These are phyloP conservation scores for Limnephilus auricula DNA, from an alignment of 2,888 invertebrate genomes.

Conservation along the genomic window DNA sequence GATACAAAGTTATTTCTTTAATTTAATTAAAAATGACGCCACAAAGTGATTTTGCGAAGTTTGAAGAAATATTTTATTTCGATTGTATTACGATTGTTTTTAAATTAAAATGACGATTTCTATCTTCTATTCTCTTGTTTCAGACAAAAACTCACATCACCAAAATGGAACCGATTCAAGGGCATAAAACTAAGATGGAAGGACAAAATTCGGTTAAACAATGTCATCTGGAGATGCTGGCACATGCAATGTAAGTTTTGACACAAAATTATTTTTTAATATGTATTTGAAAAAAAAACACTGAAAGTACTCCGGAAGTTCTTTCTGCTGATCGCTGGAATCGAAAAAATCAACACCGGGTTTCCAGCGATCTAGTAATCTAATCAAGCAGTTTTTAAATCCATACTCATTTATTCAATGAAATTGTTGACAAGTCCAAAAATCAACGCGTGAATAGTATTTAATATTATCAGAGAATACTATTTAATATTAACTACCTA, in stretches of 20 bases:
- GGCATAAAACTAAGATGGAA: constrained; percentile 98
- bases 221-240: constrained; percentile 99
- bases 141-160: constrained; percentile 99
- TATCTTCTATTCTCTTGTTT: constrained; percentile 73
- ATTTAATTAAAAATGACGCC: too few relatives aligned
- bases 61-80: too few relatives aligned
- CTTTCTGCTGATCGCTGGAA: neutral
- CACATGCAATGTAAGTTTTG: constrained; percentile 95
- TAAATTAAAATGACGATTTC: too few relatives aligned
- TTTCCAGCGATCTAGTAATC: neutral
- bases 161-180: constrained; percentile 99
- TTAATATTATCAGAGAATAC: neutral
- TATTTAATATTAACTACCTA: too few relatives aligned
- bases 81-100: too few relatives aligned
- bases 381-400: too few relatives aligned
- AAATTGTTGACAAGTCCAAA: neutral
- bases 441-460: neutral
- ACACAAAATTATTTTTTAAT: neutral
- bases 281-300: too few relatives aligned
- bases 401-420: neutral
- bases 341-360: neutral
- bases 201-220: constrained; percentile 99
- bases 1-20: too few relatives aligned
- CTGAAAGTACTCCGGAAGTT: neutral
- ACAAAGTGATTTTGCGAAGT: too few relatives aligned